Base-by-base conservation (phyloP, 2,888 invertebrate genomes). In the Ashinkailepas kermadecensis region DNA sequence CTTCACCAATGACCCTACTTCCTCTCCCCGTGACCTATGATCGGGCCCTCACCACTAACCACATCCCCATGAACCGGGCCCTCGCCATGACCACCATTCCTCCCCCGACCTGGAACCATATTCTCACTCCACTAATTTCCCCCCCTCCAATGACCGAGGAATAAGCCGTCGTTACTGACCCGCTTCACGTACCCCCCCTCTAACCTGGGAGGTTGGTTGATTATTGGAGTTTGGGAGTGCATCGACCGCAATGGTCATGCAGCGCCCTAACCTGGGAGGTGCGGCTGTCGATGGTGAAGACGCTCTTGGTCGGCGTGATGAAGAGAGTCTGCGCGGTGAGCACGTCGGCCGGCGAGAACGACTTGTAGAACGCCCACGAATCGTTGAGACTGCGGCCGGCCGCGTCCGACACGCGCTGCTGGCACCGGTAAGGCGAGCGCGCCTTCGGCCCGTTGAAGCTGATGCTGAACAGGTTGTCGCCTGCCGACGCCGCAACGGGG, bases 261-360 rank as follows among this genome's bases (percentile, higher is more conserved):
- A n/a, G n/a, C n/a, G n/a, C 11, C 78, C 85, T 82, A 86, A 91
- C 91, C 89, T 92, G 91, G 39, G 91, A 90, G 62, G 91, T 89
- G 84, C 90, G 90, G 12, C 91, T 90, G 87, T 92, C 91, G 83
- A 92, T 91, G 58, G 92, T 92, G 85, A 92, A 91, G 7, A 92
- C 90, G 81, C 92, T 92, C 86, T 92, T 92, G 87, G 91, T 91
- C 4, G 91, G 91, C 86, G 92, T 92, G 80, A 91, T 89, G 74
- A 74, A 74, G 7, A 74, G 74, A 1, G 74, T 74, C 54, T 74
- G 74, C 9, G 74, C 74, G 21, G 13, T 56, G 21, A 74, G 74
- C 74, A 21, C 54, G 74, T 74, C 74, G 9, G 74, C 13, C 54
- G 74, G 74, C 56, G 74, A 54, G 74, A 74, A 74, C 74, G 74